Evolutionary conservation across 2,797 vertebrate species (phyloP), one percentile per base, ranked within the genome.

Genomic region (Coranthus polyacanthus): DNA sequence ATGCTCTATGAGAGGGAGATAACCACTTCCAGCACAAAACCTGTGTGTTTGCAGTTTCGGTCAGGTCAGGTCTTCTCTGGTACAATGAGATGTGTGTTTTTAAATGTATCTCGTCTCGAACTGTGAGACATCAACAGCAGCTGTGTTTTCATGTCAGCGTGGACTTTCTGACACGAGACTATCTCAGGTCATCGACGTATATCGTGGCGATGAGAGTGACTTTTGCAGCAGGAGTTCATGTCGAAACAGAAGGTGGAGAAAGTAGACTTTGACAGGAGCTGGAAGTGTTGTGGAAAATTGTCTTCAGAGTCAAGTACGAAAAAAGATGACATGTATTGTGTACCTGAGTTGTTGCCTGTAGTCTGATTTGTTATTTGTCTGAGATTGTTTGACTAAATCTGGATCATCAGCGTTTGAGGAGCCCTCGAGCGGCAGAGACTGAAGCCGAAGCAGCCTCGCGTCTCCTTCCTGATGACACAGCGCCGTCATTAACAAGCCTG

Each of bases 401-500:
- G 10, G 29, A 32, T 32, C 2, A 9, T 32, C 7, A 32, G 29
- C 3, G 29, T 7, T 32, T 32, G 29, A 32, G 7, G 29, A 63
- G 46, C 68, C 81, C 81, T 71, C 16, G 13, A 59, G 73, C 75
- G 18, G 5, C 52, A 46, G 57, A 62, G 24, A 43, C 51, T 0
- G 61, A 79, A 71, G 60, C 55, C 1, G 34, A 76, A 70, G 55
- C 75, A 51, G 42, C 62, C 29, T 47, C 24, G 36, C 16, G 70
- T 78, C 83, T 79, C 72, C 73, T 46, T 64, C 57, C 57, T 55
- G 51, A 53, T 58, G 78, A 78, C 53, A 34, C 47, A 72, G 54
- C 63, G 10, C 71, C 59, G 2, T 78, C 72, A 80, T 82, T 78
- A 79, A 68, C 65, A 57, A 51, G 54, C 82, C 65, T 78, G 81